These are phyloP conservation scores for Aramus guarauna DNA, from an alignment of 2,113 vertebrate genomes.

Conservation along the genomic window DNA sequence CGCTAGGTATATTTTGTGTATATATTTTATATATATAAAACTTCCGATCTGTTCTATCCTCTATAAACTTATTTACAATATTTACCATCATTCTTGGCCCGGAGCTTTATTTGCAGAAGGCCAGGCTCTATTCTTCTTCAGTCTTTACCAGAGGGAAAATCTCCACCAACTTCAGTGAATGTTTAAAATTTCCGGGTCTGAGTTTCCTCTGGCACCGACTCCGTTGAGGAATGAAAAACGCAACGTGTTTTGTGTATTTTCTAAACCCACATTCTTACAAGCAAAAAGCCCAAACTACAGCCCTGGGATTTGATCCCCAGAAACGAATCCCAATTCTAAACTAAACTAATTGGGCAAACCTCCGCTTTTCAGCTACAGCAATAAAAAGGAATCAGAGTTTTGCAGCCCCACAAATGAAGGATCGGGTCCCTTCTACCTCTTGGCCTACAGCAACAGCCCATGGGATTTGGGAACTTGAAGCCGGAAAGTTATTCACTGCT, in stretches of 20 bases:
- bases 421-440: neutral
- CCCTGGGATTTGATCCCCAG: neutral
- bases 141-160: neutral
- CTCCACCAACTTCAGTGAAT: neutral
- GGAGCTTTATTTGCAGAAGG: neutral
- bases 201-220: neutral
- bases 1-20: rapidly evolving
- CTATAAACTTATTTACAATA: neutral
- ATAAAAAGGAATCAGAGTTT: neutral
- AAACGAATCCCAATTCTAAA: neutral
- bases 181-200: neutral
- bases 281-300: neutral
- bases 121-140: neutral
- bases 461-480: neutral
- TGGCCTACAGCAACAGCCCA: neutral
- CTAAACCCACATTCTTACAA: neutral
- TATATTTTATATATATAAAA: rapidly evolving
- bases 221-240: neutral
- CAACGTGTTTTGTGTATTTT: neutral
- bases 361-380: neutral
- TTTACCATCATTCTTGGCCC: neutral
- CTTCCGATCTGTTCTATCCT: rapidly evolving
- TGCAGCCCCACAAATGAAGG: neutral
- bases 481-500: neutral
- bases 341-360: neutral